Evolutionary conservation across 2,797 vertebrate genomes (phyloP).

Genomic region (Lacerta agilis): DNA sequence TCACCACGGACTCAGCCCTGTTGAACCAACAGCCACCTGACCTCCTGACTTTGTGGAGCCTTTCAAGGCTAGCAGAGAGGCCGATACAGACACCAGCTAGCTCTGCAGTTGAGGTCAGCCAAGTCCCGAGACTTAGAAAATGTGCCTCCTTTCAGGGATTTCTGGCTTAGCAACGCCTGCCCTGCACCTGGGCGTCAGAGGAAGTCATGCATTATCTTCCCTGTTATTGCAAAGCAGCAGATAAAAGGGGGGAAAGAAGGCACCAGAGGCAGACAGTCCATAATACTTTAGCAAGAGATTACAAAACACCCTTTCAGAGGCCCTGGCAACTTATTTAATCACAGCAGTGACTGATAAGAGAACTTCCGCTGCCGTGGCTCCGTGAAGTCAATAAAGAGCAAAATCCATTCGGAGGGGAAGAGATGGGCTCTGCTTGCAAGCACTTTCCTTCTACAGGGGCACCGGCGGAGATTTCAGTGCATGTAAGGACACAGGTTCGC

Average conservation of each 20-base stretch:
- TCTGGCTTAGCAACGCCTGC: background rate
- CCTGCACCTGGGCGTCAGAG: background rate
- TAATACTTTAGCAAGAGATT: background rate
- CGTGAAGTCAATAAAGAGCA: background rate
- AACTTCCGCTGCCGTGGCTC: background rate
- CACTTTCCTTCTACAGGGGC: no score
- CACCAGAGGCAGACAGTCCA: background rate
- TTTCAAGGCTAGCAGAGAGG: no score
- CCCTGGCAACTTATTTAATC: background rate
- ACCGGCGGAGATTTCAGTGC: rapidly evolving
- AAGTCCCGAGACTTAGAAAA: background rate
- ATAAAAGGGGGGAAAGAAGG: background rate
- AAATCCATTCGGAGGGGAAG: background rate
- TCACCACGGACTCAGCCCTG: no score
- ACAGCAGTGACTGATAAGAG: background rate
- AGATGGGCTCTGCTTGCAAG: background rate
- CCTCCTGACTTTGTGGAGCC: no score
- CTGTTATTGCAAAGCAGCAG: background rate
- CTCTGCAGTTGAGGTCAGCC: background rate
- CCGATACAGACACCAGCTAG: background rate
- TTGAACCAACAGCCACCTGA: no score
- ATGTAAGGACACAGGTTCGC: no score
- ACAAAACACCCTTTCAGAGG: background rate
- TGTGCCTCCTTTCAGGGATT: background rate
- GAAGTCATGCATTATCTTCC: background rate